Percentiles rank a stretch among this genome's conserved stretches.
Evolutionary conservation across 2,888 invertebrate genomes (phyloP).

Genomic region (Ormyrus rosae): DNA sequence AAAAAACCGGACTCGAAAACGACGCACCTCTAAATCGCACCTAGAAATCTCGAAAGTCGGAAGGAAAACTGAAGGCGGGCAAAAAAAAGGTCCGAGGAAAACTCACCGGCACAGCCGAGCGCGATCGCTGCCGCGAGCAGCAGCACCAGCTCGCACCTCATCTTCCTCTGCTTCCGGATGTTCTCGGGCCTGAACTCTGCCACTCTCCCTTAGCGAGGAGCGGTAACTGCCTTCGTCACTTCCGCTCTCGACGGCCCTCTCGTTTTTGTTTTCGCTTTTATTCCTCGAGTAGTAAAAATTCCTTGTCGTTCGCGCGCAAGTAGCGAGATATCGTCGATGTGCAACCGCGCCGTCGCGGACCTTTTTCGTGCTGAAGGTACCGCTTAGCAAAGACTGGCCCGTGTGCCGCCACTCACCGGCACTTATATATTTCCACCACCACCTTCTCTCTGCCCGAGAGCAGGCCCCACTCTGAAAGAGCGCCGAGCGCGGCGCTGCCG

Average conservation of each 20-base stretch:
- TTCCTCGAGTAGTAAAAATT: not conserved
- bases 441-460: conserved; percentile 48
- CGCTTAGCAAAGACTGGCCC: conserved; percentile 73
- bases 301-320: no score
- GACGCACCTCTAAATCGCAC: not conserved
- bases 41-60: not conserved
- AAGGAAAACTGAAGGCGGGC: not conserved
- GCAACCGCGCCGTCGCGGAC: conserved; percentile 61
- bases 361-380: conserved; percentile 66
- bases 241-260: not conserved
- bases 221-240: conserved; percentile 15
- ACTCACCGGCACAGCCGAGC: conserved; percentile 68
- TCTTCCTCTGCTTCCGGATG: conserved; percentile 56
- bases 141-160: conserved; percentile 71
- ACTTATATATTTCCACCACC: conserved; percentile 74
- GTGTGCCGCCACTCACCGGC: conserved; percentile 68
- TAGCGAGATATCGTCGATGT: not conserved
- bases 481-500: not conserved
- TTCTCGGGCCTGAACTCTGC: conserved; percentile 12
- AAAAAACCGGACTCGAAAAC: not conserved
- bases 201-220: not conserved
- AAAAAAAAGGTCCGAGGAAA: conserved; percentile 3
- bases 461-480: no score
- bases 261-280: not conserved
- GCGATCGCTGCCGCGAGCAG: conserved; percentile 68